Evolutionary conservation across 2,888 invertebrate genomes (phyloP), one percentile per base, ranked within the genome.

Genomic region (Dolichomitus sp.): DNA sequence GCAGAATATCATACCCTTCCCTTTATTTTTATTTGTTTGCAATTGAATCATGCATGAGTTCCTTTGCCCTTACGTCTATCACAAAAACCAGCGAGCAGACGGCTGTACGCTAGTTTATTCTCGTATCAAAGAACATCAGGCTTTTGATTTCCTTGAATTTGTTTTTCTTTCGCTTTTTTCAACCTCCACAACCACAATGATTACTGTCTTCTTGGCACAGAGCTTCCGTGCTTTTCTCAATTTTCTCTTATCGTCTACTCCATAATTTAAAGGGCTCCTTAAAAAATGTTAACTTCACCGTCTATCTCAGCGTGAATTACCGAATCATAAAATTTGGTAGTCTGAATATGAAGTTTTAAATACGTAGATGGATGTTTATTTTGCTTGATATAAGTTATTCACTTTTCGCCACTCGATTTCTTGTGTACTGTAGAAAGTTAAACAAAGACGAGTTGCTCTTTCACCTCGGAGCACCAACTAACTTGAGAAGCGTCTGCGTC

Each of bases 81-180:
- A 48, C n/a, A 7, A 48, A 17, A 17, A 48, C 48, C 48, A 17
- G 48, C 48, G 48, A 75, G 7, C 4, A 6, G 4, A 6, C 33
- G 4, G 33, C 6, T 33, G 1, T 33, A 6, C 33, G 33, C 7
- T 33, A 33, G 33, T 33, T 33, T 6, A 33, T 33, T 33, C 33
- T 33, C 7, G 5, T 33, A 6, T 6, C 33, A 33, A 33, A 33
- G 33, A 33, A 81, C 82, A 63, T 76, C 61, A 30, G 76, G 69
- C 87, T 81, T 87, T 89, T 48, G 2, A 37, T 48, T 48, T 48
- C 5, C 17, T 48, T n/a, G 5, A 0, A 17, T n/a, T 17, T 48
- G n/a, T 6, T 3, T n/a, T 7, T 5, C 33, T 59, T 27, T 27
- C 37, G 48, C 50, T 61, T 45, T 14, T 89, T 85, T 4, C 17